A percentile compares a stretch with the other conserved stretches of the same genome.
Evolutionary conservation across 2,888 invertebrate species (phyloP).

Genomic region (Drosophila anomalata): DNA sequence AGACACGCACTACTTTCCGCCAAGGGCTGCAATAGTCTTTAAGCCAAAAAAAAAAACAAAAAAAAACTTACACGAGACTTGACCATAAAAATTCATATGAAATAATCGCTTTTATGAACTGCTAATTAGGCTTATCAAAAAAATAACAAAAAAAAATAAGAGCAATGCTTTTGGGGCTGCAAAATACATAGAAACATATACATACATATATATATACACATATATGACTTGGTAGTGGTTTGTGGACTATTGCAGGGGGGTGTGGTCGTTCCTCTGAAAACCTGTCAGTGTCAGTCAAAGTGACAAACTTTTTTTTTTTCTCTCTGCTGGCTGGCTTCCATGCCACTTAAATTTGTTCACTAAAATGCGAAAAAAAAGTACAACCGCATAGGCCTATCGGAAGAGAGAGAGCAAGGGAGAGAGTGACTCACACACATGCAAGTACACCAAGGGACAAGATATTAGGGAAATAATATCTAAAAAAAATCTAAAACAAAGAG

Average conservation of each 20-base stretch:
- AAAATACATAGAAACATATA: slow-evolving; percentile 10
- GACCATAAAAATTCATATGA: slow-evolving; percentile 45
- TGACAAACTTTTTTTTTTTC: slow-evolving; percentile 23
- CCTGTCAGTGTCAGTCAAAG: slow-evolving; percentile 65
- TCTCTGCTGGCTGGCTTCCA: slow-evolving; percentile 31
- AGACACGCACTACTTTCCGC: slow-evolving; percentile 15
- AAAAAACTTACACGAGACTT: slow-evolving; percentile 29
- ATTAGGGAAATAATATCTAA: not conserved
- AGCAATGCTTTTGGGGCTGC: slow-evolving; percentile 4
- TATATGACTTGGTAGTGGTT: not conserved
- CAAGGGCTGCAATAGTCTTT: slow-evolving; percentile 24
- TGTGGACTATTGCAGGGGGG: slow-evolving; percentile 13
- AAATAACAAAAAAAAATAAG: slow-evolving; percentile 7
- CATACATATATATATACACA: too few relatives aligned
- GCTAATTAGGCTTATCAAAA: slow-evolving; percentile 70
- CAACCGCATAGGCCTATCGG: slow-evolving; percentile 31
- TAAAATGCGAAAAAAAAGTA: slow-evolving; percentile 21
- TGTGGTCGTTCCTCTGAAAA: slow-evolving; percentile 47
- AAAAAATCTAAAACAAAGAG: too few relatives aligned
- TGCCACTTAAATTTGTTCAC: slow-evolving; percentile 32
- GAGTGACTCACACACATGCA: slow-evolving; percentile 7
- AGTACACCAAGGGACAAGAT: not conserved
- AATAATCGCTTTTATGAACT: slow-evolving; percentile 55
- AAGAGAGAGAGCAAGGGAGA: slow-evolving; percentile 9
- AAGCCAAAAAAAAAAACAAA: not conserved